Percentiles rank a stretch among this genome's conserved stretches.
phyloP scores from a whole-genome alignment of 2,888 invertebrate species.

The Tipula helvola region DNA sequence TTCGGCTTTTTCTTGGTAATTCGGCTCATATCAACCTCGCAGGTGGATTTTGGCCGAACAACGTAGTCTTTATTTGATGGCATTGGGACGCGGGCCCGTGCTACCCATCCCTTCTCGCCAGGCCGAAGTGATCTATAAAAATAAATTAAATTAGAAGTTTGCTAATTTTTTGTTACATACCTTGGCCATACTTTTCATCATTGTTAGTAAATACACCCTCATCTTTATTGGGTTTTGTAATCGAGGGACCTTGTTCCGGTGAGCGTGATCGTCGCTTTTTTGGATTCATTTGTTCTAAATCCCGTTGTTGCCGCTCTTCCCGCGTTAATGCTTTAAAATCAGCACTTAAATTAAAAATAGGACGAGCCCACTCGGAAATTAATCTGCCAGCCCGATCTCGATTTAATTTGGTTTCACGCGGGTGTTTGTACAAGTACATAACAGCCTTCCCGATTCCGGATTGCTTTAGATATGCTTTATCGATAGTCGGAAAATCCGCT shows the following conservation, averaged over 20 bases:
- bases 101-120: constrained; percentile 92
- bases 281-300: constrained; percentile 69
- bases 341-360: constrained; percentile 91
- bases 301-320: constrained; percentile 89
- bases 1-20: constrained; percentile 71
- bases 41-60: constrained; percentile 80
- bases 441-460: constrained; percentile 98
- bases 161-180: not conserved
- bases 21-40: constrained; percentile 74
- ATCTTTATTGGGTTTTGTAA: not conserved
- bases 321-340: constrained; percentile 85
- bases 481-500: constrained; percentile 75
- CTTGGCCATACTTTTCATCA: not conserved
- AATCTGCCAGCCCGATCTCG: constrained; percentile 80
- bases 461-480: constrained; percentile 80
- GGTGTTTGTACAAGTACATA: constrained; percentile 99
- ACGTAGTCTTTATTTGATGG: constrained; percentile 97
- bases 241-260: constrained; percentile 35
- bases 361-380: constrained; percentile 95
- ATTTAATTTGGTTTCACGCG: constrained; percentile 89
- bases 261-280: constrained; percentile 27
- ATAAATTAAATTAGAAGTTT: not conserved
- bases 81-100: constrained; percentile 84
- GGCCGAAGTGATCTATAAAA: constrained; percentile 57
- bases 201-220: not conserved